phyloP scores from a whole-genome alignment of 2,113 vertebrate species.

The Mobula hypostoma region DNA sequence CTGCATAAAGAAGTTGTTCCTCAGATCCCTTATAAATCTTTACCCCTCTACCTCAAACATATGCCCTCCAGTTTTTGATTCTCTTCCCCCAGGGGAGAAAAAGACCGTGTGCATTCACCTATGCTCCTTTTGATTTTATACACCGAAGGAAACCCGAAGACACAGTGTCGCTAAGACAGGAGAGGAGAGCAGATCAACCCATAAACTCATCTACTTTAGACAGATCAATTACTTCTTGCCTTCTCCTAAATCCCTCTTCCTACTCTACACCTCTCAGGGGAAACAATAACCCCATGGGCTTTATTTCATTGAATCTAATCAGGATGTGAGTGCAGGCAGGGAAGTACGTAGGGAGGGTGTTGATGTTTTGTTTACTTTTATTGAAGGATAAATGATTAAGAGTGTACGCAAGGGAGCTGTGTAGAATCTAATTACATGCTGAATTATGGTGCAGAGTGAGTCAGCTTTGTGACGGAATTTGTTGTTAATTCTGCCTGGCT shows the following conservation, averaged over 20 bases:
- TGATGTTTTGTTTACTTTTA: conserved; percentile 27
- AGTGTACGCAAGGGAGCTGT: conserved; percentile 9
- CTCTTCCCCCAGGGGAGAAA: too few species aligned
- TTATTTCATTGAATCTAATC: not conserved
- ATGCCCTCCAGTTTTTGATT: too few species aligned
- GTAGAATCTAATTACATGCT: not conserved
- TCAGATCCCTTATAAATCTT: too few species aligned
- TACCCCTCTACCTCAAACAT: too few species aligned
- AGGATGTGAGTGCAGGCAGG: not conserved
- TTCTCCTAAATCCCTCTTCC: not conserved
- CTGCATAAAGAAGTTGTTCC: too few species aligned
- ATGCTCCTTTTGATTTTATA: too few species aligned
- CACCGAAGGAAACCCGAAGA: too few species aligned
- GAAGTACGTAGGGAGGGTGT: not conserved
- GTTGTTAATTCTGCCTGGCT: not conserved
- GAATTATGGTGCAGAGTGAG: not conserved
- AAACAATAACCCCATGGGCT: not conserved
- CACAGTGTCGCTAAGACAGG: not conserved
- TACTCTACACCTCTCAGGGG: not conserved
- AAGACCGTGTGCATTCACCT: too few species aligned
- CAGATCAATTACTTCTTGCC: not conserved
- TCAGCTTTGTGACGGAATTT: not conserved
- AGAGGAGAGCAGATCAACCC: not conserved
- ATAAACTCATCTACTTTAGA: not conserved
- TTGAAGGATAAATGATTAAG: conserved; percentile 21